Base-by-base conservation (phyloP, 2,797 vertebrate genomes). In the Coccyzus lansbergi region DNA sequence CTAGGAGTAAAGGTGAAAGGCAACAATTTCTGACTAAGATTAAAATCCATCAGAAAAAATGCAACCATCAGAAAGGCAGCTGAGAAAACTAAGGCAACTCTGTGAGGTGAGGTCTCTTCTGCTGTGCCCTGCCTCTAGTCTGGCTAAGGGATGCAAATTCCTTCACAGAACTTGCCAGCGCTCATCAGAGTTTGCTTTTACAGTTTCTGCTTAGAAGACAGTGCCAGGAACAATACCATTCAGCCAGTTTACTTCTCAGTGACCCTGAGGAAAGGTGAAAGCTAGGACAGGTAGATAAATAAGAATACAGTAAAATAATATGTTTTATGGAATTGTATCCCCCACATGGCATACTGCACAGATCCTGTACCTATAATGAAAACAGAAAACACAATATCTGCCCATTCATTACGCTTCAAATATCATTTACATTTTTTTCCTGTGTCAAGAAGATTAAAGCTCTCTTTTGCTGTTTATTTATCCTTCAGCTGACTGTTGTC, bases 1-100 rank as follows among this genome's bases (percentile, higher is more conserved):
- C 13, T 68, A 90, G n/a, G 10, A 19, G 21, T 74, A 64, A 91
- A 91, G 65, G 87, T 71, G 46, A 88, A 86, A 94, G 19, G 10
- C 49, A 90, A 36, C 3, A 29, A 36, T 59, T 92, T 96, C 79
- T 85, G 42, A 68, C 2, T 0, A 31, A 80, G 15, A 56, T 70
- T 44, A 74, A 12, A 87, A 75, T 58, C 36, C 34, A 28, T 42
- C 46, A 86, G 64, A 81, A 75, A 65, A 63, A 3, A 4, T 78
- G 25, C 10, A 63, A 48, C 26, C 4, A 21, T 16, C 62, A 42
- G 26, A 51, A 86, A 92, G 83, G 8, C 26, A 64, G 21, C 4
- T 64, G 29, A 87, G 46, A 64, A 78, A 75, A 38, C 10, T 25
- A 42, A 74, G 14, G 7, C 38, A 70, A 59, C 52, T 67, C 28